Percentiles rank a stretch among this genome's conserved stretches.
These are phyloP conservation scores for Lophius piscatorius DNA, from an alignment of 2,113 vertebrate genomes.

Conservation along the genomic window DNA sequence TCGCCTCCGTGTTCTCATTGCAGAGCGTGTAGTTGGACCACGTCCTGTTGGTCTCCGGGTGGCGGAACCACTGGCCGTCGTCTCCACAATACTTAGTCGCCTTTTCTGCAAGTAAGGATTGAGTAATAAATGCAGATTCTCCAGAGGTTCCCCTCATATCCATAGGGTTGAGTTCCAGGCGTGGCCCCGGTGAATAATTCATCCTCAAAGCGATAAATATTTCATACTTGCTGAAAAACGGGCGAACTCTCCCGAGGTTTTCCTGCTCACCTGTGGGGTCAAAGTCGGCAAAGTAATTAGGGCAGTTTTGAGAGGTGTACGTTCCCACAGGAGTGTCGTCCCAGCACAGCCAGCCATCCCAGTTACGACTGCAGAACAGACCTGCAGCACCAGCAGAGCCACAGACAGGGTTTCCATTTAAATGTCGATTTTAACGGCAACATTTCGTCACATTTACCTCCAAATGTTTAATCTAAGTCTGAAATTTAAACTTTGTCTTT, in stretches of 20 bases:
- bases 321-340: conserved; percentile 63
- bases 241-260: neutral
- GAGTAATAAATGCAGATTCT: conserved; percentile 5
- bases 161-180: neutral
- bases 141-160: neutral
- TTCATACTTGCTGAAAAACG: conserved; percentile 13
- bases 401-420: neutral
- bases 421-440: no score
- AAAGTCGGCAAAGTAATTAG: conserved; percentile 93
- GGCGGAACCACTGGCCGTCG: conserved; percentile 91
- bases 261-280: conserved; percentile 86
- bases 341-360: conserved; percentile 77
- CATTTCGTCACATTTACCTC: no score
- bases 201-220: conserved; percentile 13
- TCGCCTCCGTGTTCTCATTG: conserved; percentile 89
- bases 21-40: conserved; percentile 98
- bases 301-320: conserved; percentile 80
- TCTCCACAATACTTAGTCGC: conserved; percentile 93
- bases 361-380: conserved; percentile 63
- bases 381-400: conserved; percentile 50
- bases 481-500: no score
- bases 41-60: conserved; percentile 93
- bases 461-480: no score
- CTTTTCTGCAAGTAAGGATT: conserved; percentile 80
- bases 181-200: conserved; percentile 27